Percentiles rank a stretch among this genome's conserved stretches.
Conservation (phyloP, 2,888 invertebrate species). For the Stratiomys singularior region DNA sequence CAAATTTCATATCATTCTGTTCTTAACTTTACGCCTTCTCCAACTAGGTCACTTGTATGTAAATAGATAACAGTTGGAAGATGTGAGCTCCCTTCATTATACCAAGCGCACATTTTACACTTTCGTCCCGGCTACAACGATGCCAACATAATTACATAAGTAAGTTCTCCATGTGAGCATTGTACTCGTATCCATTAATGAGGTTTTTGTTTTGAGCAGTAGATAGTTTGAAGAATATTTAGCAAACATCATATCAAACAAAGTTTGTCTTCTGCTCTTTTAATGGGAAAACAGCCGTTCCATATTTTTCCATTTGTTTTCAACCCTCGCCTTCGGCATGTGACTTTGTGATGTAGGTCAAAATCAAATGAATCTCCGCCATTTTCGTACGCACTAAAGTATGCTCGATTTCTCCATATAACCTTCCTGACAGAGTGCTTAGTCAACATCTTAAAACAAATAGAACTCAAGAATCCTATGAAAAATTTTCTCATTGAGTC, state of each 20-base stretch:
- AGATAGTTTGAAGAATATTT: constrained; percentile 14
- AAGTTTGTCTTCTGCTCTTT: constrained; percentile 10
- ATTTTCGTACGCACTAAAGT: neutral
- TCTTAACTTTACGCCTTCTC: constrained; percentile 36
- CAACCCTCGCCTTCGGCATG: neutral
- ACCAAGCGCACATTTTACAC: neutral
- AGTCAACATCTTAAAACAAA: constrained; percentile 28
- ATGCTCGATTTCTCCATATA: too few species aligned
- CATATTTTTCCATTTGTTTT: neutral
- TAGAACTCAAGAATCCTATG: constrained; percentile 8
- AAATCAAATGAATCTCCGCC: constrained; percentile 21
- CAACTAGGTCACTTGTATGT: constrained; percentile 41
- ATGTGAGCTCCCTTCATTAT: neutral
- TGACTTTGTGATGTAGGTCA: constrained; percentile 18
- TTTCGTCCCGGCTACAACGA: neutral
- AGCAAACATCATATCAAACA: constrained; percentile 18
- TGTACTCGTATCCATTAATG: neutral
- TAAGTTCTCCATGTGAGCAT: neutral
- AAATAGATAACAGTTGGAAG: constrained; percentile 4
- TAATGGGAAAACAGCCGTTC: neutral
- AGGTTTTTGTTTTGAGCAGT: constrained; percentile 11
- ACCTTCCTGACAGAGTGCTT: neutral
- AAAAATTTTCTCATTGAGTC: constrained; percentile 26
- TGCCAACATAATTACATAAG: neutral
- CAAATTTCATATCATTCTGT: constrained; percentile 10